Percentiles rank a stretch among this genome's conserved stretches.
These are phyloP conservation scores for Sminthurinus aureus DNA, from an alignment of 2,888 invertebrate species.

Conservation along the genomic window DNA sequence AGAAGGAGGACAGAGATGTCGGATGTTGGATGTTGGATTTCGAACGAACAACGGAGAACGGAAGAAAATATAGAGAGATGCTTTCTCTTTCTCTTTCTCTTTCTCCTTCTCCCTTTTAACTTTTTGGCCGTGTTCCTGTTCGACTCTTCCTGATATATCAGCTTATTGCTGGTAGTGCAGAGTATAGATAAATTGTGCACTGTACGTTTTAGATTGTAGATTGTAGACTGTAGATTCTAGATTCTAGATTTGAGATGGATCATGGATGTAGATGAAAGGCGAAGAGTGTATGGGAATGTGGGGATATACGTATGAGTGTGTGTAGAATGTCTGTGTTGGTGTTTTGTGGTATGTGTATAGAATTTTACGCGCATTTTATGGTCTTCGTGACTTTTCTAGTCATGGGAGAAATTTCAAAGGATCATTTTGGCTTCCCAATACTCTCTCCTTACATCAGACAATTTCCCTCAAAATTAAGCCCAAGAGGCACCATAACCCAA, in stretches of 20 bases:
- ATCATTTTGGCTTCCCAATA: conserved; percentile 60
- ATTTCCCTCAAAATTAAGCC: conserved; percentile 60
- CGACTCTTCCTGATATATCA: background rate
- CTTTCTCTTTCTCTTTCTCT: conserved; percentile 1
- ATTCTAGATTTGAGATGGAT: too few species aligned
- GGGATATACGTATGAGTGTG: too few species aligned
- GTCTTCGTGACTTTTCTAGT: conserved; percentile 59
- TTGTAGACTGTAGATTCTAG: background rate
- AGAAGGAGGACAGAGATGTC: conserved; percentile 38
- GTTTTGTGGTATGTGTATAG: conserved; percentile 23
- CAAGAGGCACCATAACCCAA: conserved; percentile 57
- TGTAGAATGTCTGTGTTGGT: too few species aligned
- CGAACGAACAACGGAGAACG: too few species aligned
- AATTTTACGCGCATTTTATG: conserved; percentile 60
- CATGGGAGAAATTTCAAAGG: conserved; percentile 60
- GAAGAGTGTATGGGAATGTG: background rate
- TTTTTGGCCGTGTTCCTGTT: background rate
- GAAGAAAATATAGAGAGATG: background rate
- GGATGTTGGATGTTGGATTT: too few species aligned
- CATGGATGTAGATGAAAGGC: background rate
- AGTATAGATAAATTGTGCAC: background rate
- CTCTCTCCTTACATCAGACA: conserved; percentile 56
- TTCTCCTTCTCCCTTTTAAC: background rate
- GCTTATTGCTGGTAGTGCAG: background rate
- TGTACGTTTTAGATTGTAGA: background rate